phyloP scores from a whole-genome alignment of 2,797 vertebrate species.

The Ibycter americanus region DNA sequence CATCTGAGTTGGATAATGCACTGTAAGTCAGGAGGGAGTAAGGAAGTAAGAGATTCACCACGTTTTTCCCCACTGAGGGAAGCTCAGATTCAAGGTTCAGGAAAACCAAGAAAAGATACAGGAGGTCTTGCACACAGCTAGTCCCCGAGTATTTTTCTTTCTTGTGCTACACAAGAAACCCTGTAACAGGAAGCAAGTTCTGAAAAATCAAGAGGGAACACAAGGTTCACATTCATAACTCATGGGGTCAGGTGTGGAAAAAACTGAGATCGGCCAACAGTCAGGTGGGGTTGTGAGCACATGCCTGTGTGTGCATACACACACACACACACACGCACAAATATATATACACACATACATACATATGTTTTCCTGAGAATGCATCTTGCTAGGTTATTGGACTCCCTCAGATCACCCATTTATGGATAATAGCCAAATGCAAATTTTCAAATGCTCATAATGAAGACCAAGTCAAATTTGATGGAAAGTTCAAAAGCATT shows the following conservation, averaged over 20 bases:
- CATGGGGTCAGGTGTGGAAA: not conserved
- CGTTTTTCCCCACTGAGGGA: not conserved
- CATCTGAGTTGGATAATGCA: not conserved
- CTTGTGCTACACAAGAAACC: not conserved
- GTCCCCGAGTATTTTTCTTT: not conserved
- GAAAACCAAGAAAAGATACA: not conserved
- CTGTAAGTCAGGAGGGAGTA: not conserved
- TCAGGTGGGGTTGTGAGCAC: rapidly evolving
- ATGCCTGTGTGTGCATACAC: not conserved
- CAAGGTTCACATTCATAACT: not conserved
- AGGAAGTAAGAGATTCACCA: not conserved
- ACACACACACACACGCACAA: too few relatives aligned
- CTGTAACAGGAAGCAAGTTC: not conserved
- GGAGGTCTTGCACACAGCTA: not conserved
- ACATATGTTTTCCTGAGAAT: not conserved
- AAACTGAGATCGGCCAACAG: not conserved
- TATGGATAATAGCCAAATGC: not conserved
- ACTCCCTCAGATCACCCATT: not conserved
- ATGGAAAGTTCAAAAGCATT: not conserved
- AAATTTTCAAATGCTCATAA: not conserved
- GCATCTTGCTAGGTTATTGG: not conserved
- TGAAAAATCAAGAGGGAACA: not conserved
- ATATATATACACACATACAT: not conserved
- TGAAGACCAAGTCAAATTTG: not conserved
- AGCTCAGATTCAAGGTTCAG: not conserved